Conservation (phyloP, 2,888 invertebrate genomes). For the Formica aserva region DNA sequence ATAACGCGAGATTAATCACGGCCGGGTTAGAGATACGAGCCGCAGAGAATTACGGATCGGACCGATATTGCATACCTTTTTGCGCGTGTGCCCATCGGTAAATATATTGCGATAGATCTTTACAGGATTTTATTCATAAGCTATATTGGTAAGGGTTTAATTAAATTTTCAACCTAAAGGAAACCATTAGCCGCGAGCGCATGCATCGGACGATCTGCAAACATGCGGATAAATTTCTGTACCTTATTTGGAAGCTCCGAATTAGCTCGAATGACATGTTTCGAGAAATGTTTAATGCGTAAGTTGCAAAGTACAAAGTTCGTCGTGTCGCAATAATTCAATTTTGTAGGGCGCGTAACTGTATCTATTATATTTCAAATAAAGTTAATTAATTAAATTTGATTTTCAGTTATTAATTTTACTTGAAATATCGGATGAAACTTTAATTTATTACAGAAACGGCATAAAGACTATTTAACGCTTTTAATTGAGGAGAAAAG, state of each 20-base stretch:
- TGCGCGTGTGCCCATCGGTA: constrained; percentile 7
- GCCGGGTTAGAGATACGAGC: constrained; percentile 43
- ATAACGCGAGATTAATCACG: constrained; percentile 56
- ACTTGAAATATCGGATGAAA: not conserved
- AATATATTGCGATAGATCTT: constrained; percentile 46
- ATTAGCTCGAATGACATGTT: constrained; percentile 23
- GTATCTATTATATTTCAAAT: not conserved
- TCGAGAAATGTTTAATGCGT: not conserved
- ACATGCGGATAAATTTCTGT: constrained; percentile 40
- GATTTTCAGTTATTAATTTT: not conserved
- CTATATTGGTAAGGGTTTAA: constrained; percentile 31
- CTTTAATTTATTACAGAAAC: not conserved
- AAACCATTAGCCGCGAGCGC: constrained; percentile 40
- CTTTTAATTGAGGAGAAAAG: not conserved
- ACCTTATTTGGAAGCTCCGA: not conserved
- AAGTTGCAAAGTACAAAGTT: not conserved
- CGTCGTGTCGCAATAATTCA: not conserved
- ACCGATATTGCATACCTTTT: constrained; percentile 47
- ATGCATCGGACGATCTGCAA: constrained; percentile 14
- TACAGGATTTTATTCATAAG: constrained; percentile 47
- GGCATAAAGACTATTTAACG: not conserved
- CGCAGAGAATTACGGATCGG: constrained; percentile 47
- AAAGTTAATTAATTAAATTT: constrained; percentile 37
- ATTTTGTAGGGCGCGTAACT: not conserved
- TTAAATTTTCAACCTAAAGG: constrained; percentile 49